phyloP scores from a whole-genome alignment of 2,888 invertebrate species.

The Cosmorhoe ocellata region DNA sequence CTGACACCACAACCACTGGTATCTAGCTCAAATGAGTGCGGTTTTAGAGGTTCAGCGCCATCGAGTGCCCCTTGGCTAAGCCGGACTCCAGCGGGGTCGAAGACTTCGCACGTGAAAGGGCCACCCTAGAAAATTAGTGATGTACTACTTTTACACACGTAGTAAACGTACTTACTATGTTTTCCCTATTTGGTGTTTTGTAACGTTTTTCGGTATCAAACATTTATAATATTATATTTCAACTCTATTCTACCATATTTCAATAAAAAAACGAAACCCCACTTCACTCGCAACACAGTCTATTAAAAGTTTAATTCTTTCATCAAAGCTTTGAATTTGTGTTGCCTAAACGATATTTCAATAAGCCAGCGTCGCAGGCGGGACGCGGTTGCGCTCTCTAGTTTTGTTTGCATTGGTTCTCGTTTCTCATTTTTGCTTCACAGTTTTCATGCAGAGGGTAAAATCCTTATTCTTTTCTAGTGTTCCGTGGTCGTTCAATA shows the following conservation, averaged over 20 bases:
- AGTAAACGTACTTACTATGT: too few species aligned
- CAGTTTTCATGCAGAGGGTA: conserved; percentile 8
- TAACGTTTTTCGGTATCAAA: too few species aligned
- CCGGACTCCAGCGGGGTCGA: conserved; percentile 95
- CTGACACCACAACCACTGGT: conserved; percentile 86
- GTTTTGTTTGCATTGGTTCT: conserved; percentile 2
- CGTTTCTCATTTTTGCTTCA: conserved; percentile 10
- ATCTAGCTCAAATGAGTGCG: conserved; percentile 91
- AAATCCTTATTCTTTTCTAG: conserved; percentile 9
- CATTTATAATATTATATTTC: too few species aligned
- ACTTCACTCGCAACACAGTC: not conserved
- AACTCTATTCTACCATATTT: too few species aligned
- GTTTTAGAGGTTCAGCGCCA: conserved; percentile 91
- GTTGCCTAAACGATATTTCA: conserved; percentile 27
- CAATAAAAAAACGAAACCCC: too few species aligned
- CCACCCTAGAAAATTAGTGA: conserved; percentile 85
- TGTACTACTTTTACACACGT: not conserved
- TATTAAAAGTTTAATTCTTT: conserved; percentile 18
- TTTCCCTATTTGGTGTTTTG: too few species aligned
- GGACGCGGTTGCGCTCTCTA: conserved; percentile 7
- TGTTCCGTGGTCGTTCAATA: too few species aligned
- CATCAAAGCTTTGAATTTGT: conserved; percentile 21
- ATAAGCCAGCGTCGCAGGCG: conserved; percentile 27
- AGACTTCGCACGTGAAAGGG: conserved; percentile 97
- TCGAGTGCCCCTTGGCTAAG: conserved; percentile 87